Evolutionary conservation across 2,888 invertebrate genomes (phyloP).

Genomic region (Saturnia pavonia): DNA sequence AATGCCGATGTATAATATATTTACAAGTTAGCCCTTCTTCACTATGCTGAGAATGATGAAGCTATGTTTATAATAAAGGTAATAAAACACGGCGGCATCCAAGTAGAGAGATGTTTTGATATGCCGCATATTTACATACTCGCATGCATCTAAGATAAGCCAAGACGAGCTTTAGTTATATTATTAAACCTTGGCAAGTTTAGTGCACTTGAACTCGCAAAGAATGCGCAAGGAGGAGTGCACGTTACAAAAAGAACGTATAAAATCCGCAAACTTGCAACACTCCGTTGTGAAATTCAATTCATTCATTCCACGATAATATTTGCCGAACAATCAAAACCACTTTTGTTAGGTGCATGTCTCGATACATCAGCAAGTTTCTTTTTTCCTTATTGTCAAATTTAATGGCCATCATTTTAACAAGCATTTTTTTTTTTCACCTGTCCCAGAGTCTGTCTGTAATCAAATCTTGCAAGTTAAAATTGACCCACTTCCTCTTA

Average conservation of each 20-base stretch:
- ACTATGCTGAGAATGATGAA: conserved; percentile 1
- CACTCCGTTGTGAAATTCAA: not conserved
- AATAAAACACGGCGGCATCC: conserved; percentile 15
- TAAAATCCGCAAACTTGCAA: conserved; percentile 18
- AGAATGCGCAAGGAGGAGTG: not conserved
- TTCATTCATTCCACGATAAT: not conserved
- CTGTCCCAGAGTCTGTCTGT: too few relatives aligned
- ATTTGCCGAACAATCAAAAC: not conserved
- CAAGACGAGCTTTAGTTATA: not conserved
- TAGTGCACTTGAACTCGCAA: conserved; percentile 12
- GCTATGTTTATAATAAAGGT: conserved; percentile 10
- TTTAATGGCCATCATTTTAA: not conserved
- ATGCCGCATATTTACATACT: conserved; percentile 22
- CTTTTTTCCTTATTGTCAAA: not conserved
- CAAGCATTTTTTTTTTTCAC: not conserved
- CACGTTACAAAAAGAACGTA: not conserved
- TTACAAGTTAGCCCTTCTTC: not conserved
- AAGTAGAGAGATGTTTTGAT: conserved; percentile 19
- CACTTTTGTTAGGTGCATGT: not conserved
- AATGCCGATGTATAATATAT: not conserved
- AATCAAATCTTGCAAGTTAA: too few relatives aligned
- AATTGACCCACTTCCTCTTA: too few relatives aligned
- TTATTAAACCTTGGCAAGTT: conserved; percentile 12
- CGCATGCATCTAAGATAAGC: conserved; percentile 23
- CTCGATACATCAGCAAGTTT: not conserved